A percentile compares a stretch with the other conserved stretches of the same genome.
phyloP scores from a whole-genome alignment of 2,113 vertebrate genomes.

The Columbina picui region DNA sequence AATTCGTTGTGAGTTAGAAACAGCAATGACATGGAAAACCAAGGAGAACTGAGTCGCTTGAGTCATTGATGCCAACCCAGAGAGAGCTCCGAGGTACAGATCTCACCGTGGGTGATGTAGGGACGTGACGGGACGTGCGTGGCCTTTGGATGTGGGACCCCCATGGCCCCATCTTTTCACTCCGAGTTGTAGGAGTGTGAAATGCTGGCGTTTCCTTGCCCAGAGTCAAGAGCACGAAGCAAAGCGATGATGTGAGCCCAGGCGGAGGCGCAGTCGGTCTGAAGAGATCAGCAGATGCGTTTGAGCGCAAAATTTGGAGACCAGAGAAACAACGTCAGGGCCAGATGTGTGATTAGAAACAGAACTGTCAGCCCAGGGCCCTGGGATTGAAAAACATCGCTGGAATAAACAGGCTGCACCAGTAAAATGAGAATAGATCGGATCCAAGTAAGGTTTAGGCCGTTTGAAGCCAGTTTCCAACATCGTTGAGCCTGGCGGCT shows the following conservation, averaged over 20 bases:
- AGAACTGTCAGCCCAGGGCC: not conserved
- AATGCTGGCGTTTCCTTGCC: not conserved
- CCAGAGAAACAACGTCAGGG: not conserved
- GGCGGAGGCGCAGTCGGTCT: not conserved
- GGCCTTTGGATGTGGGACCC: not conserved
- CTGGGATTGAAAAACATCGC: not conserved
- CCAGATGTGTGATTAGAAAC: not conserved
- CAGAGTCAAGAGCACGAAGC: not conserved
- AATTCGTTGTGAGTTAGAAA: rapidly evolving
- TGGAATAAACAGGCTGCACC: not conserved
- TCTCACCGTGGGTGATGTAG: not conserved
- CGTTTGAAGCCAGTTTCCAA: not conserved
- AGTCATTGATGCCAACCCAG: not conserved
- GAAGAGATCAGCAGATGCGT: not conserved
- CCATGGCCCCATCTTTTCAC: not conserved
- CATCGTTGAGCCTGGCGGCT: not conserved
- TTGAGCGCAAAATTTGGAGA: not conserved
- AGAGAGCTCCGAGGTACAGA: not conserved
- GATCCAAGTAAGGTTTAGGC: not conserved
- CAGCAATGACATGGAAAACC: not conserved
- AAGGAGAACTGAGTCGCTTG: not conserved
- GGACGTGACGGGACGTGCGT: rapidly evolving
- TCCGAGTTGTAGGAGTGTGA: not conserved
- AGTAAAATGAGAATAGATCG: not conserved
- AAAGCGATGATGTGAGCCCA: not conserved